Conservation (phyloP, 2,113 vertebrate species). For the Spea bombifrons region DNA sequence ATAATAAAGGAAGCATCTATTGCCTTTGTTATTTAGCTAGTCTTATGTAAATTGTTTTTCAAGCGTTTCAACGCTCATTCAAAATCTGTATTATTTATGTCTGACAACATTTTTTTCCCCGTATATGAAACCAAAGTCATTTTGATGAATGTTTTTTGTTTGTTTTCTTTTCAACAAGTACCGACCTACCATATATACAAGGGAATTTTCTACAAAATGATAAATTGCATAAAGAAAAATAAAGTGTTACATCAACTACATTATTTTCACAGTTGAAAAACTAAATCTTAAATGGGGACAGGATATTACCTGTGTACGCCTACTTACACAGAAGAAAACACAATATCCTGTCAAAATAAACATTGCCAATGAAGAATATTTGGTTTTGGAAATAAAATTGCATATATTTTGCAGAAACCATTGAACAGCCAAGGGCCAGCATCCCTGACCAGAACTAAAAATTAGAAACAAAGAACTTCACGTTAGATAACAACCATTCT, state of each 20-base stretch:
- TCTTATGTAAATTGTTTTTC: not conserved
- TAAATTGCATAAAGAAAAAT: constrained; percentile 1
- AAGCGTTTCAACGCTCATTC: not conserved
- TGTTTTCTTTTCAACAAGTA: constrained; percentile 22
- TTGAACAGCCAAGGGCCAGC: too few species aligned
- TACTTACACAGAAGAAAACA: too few species aligned
- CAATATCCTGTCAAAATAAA: too few species aligned
- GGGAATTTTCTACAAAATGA: not conserved
- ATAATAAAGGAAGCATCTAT: not conserved
- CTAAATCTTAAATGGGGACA: too few species aligned
- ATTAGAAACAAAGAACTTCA: too few species aligned
- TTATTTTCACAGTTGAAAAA: constrained; percentile 7
- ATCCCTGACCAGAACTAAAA: too few species aligned
- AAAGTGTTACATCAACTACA: not conserved
- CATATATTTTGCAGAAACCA: too few species aligned
- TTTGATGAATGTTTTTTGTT: not conserved
- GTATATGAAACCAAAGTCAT: constrained; percentile 5
- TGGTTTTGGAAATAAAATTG: too few species aligned
- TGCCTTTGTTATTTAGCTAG: constrained; percentile 1
- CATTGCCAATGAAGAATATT: too few species aligned
- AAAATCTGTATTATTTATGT: constrained; percentile 1
- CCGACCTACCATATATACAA: not conserved
- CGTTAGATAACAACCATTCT: too few species aligned
- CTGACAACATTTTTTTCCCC: constrained; percentile 5
- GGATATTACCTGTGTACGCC: too few species aligned